Evolutionary conservation across 2,888 invertebrate species (phyloP), one percentile per base, ranked within the genome.

Genomic region (Marasmarcha lunaedactyla): DNA sequence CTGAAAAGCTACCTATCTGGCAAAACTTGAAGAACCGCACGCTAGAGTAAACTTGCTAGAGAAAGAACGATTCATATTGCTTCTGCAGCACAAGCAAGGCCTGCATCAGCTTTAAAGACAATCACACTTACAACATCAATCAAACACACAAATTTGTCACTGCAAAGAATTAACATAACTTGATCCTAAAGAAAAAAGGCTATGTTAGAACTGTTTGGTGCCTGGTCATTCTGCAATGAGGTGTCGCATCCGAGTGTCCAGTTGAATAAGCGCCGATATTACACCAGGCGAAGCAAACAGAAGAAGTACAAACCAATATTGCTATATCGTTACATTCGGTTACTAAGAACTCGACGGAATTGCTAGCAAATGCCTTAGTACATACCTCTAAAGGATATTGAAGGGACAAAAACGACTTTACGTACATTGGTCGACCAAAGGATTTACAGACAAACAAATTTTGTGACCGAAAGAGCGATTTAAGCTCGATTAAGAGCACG

Each of bases 401-500:
- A 26, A 5, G 36, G 41, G 12, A 41, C 40, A 15, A 40, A 35
- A 6, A 43, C 38, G 1, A 6, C 39, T 9, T 25, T 49, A 12
- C 37, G 40, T 5, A 45, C 47, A 6, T 15, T 49, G 26, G 36
- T 49, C 2, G 50, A 50, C 15, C 42, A 39, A 34, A 46, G 46
- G 1, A 47, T 47, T n/a, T n/a, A n/a, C n/a, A n/a, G n/a, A 9
- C 46, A 49, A 42, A 45, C 42, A 30, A 36, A 36, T 7, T 50
- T 50, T 35, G 40, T 50, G n/a, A 48, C 39, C 13, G 46, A 49
- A 38, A 43, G 41, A 27, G 47, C 46, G 30, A 41, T 42, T 39
- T 49, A 51, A 42, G 11, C 41, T 6, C 44, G 38, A 44, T 27
- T 15, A 35, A 25, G 11, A 39, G 40, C 36, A 7, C 13, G 33